Conservation (phyloP, 2,113 vertebrate species). For the Ciconia boyciana region DNA sequence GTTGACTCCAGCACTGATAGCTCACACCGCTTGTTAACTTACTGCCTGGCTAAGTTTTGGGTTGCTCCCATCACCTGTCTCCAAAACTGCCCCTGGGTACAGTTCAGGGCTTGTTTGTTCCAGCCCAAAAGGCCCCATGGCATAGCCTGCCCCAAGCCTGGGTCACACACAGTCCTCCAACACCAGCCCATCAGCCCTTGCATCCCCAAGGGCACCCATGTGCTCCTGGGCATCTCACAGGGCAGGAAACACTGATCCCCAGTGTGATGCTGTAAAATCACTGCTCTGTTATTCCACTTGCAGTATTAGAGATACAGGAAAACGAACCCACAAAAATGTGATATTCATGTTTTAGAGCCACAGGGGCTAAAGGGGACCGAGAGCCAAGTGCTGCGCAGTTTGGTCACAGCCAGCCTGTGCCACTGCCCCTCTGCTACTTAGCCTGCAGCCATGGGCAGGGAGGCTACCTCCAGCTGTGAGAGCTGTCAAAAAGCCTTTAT, state of each 20-base stretch:
- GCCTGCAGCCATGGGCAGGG: neutral
- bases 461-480: neutral
- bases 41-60: neutral
- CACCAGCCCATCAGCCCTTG: accelerated
- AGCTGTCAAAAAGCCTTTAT: neutral
- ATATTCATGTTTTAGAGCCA: neutral
- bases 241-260: neutral
- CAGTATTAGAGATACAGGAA: neutral
- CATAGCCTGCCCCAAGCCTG: neutral
- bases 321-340: neutral
- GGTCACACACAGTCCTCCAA: neutral
- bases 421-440: neutral
- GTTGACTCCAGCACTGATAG: neutral
- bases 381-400: neutral
- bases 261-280: neutral
- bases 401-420: neutral
- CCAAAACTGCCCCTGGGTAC: neutral
- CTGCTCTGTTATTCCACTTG: neutral
- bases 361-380: neutral
- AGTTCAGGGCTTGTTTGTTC: neutral
- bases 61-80: neutral
- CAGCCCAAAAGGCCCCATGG: neutral
- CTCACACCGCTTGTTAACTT: neutral
- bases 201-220: neutral
- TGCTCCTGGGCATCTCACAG: neutral